These are phyloP conservation scores for Galerucella pusilla DNA, from an alignment of 2,888 invertebrate species.

Conservation along the genomic window DNA sequence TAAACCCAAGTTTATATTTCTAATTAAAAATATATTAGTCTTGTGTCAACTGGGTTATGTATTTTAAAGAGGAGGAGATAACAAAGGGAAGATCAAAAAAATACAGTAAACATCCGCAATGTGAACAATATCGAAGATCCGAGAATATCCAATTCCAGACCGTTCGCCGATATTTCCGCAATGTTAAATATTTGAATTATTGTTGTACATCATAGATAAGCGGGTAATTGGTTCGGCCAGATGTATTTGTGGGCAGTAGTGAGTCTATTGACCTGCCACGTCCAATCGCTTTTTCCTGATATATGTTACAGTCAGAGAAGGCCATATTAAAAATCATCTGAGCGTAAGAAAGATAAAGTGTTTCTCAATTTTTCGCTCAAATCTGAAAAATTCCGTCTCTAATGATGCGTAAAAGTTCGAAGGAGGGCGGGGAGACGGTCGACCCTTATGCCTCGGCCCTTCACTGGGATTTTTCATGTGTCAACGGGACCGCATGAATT, in stretches of 20 bases:
- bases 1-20: background rate
- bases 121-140: conserved; percentile 28
- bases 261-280: conserved; percentile 43
- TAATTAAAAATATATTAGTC: conserved; percentile 15
- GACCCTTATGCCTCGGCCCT: conserved; percentile 24
- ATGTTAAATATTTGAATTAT: conserved; percentile 48
- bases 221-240: conserved; percentile 44
- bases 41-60: background rate
- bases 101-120: conserved; percentile 22
- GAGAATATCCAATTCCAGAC: conserved; percentile 38
- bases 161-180: conserved; percentile 38
- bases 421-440: conserved; percentile 36
- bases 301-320: conserved; percentile 53
- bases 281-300: conserved; percentile 48
- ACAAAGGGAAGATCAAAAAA: conserved; percentile 11
- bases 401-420: conserved; percentile 56
- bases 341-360: conserved; percentile 61
- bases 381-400: conserved; percentile 49
- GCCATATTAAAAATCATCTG: conserved; percentile 59
- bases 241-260: conserved; percentile 38
- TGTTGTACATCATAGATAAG: conserved; percentile 46
- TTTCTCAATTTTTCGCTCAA: conserved; percentile 55
- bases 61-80: background rate
- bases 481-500: conserved; percentile 29
- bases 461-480: conserved; percentile 35